Evolutionary conservation across 2,113 vertebrate species (phyloP), one percentile per base, ranked within the genome.

Genomic region (Grammomys dolichurus): DNA sequence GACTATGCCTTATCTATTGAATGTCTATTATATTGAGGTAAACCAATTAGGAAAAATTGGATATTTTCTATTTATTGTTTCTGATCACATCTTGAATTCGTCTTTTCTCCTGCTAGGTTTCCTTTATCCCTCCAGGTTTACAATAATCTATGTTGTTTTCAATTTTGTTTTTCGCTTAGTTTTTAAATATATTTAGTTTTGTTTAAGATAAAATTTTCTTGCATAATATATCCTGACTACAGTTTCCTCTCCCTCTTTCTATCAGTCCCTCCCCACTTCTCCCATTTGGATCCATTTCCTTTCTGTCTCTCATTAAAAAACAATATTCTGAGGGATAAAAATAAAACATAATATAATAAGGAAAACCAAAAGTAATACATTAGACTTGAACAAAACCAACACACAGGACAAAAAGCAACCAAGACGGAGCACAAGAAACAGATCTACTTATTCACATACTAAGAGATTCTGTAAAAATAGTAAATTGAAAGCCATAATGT

Each of bases 331-430:
- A 75, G 22, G 20, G 4, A 26, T 43, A 43, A 75, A 67, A 67
- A 11, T 22, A 24, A 22, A 63, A 24, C 6, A 24, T 60, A 20
- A n/a, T 73, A 73, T 43, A 73, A 43, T 75, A 75, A 24, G n/a
- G 19, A 40, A 22, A 40, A 73, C 13, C 72, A 8, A 73, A 75
- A 43, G 5, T 75, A 43, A 43, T 73, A 43, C 2, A 75, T 43
- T 6, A 8, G 20, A 12, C 22, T 43, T 73, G 20, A 75, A 75
- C 20, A 43, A 75, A 75, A 5, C 36, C 40, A 24, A 75, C 4
- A 75, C 22, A 75, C n/a, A 75, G 22, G 8, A 43, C 0, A 0
- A 13, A 43, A 22, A 40, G 19, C 9, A 9, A n/a, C 3, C n/a
- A 73, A 43, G n/a, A 24, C 43, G 10, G 10, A 43, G 40, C n/a